These are phyloP conservation scores for Elephantulus edwardii DNA, from an alignment of 2,113 vertebrate species.

Conservation along the genomic window DNA sequence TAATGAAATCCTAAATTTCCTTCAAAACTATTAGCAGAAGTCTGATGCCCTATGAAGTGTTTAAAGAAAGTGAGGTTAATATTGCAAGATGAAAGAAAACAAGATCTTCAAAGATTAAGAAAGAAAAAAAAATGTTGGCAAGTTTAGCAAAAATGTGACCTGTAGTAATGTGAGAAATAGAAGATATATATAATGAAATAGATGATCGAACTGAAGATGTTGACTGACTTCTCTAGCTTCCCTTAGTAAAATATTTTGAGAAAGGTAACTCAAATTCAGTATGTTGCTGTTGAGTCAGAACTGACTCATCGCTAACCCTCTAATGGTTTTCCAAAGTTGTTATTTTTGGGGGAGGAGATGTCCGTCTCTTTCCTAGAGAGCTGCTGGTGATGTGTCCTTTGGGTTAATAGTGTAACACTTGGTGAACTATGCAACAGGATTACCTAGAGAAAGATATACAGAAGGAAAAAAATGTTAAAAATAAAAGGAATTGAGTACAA, in stretches of 20 bases:
- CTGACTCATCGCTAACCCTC: too few species aligned
- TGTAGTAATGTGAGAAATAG: background rate
- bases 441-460: constrained; percentile 14
- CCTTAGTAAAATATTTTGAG: constrained; percentile 16
- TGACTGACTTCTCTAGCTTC: background rate
- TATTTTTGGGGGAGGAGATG: too few species aligned
- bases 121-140: background rate
- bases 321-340: too few species aligned
- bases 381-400: too few species aligned
- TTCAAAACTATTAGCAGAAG: background rate
- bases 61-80: background rate
- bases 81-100: background rate
- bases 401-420: too few species aligned
- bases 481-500: background rate
- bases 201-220: background rate
- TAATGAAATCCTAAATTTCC: background rate
- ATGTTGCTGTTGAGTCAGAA: too few species aligned
- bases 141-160: background rate
- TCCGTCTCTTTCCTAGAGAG: too few species aligned
- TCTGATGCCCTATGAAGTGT: background rate
- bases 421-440: too few species aligned
- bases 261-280: too few species aligned
- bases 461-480: constrained; percentile 30
- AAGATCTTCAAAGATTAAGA: background rate
- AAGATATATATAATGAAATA: background rate